Conservation (phyloP, 2,797 vertebrate genomes). For the Antennarius maculatus region DNA sequence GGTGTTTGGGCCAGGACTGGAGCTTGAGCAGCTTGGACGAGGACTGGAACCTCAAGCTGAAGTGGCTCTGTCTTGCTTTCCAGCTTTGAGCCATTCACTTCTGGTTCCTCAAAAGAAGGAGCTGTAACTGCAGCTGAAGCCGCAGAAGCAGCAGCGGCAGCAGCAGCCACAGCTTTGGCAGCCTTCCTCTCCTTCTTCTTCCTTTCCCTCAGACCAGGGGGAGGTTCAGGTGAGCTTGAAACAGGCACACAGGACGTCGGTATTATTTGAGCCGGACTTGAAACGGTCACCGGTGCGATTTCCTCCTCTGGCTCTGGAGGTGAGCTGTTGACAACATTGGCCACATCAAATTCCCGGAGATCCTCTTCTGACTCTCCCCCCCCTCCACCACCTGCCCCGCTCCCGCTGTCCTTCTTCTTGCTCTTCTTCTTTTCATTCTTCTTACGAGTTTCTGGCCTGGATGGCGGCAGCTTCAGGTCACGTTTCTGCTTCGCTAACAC, state of each 20-base stretch:
- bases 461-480: slow-evolving; percentile 86
- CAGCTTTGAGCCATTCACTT: slow-evolving; percentile 87
- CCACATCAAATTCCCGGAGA: slow-evolving; percentile 86
- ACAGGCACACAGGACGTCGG: slow-evolving; percentile 57
- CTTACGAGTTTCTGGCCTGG: slow-evolving; percentile 89
- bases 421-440: slow-evolving; percentile 96
- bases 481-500: slow-evolving; percentile 94
- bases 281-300: slow-evolving; percentile 56
- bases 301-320: slow-evolving; percentile 81
- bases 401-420: slow-evolving; percentile 92
- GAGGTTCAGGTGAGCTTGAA: slow-evolving; percentile 61
- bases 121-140: slow-evolving; percentile 2
- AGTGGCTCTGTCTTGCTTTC: slow-evolving; percentile 82
- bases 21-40: slow-evolving; percentile 54
- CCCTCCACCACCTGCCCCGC: slow-evolving; percentile 81
- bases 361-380: slow-evolving; percentile 95
- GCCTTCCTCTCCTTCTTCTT: slow-evolving; percentile 97
- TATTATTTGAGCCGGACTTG: slow-evolving; percentile 56
- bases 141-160: slow-evolving; percentile 21
- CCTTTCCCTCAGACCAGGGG: slow-evolving; percentile 85
- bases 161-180: slow-evolving; percentile 63
- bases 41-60: slow-evolving; percentile 64
- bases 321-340: slow-evolving; percentile 80
- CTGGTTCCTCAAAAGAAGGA: slow-evolving; percentile 66
- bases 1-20: slow-evolving; percentile 72